Base-by-base conservation (phyloP, 2,113 vertebrate species). In the Genyomyrus donnyi region DNA sequence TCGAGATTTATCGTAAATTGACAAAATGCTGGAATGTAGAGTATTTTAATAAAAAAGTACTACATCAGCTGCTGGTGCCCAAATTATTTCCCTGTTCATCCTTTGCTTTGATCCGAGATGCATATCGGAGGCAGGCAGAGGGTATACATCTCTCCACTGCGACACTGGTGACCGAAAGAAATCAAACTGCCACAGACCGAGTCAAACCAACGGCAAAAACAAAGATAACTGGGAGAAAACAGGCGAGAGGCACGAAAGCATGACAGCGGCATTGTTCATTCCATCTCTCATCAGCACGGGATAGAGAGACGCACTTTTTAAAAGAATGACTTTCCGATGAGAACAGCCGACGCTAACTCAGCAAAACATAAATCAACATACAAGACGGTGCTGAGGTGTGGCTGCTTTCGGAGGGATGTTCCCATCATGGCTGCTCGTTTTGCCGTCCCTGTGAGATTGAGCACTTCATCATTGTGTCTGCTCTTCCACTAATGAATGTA, bases 401-500 rank as follows among this genome's bases (percentile, higher is more conserved):
- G 84, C 93, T 87, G 91, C 90, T 93, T 92, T 80, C 91, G 35
- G 92, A 93, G 94, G 94, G 94, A 96, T 93, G 93, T 92, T 94
- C 91, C 92, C 91, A 94, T 94, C 94, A 91, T 89, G 93, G 92
- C 93, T 90, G 92, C 90, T 89, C 91, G 92, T 91, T 91, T 91
- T 93, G 58, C 93, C 89, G 92, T 94, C 93, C 92, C 53, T 89
- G 80, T 77, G 91, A 96, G 94, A 96, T 95, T 94, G 95, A 96
- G 95, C 93, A 86, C 95, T 96, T 94, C 90, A 95, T 96, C 95
- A 95, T 93, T 93, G 94, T 95, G 94, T 94, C 91, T 90, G 91
- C 89, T n/a, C 39, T 80, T 53, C 48, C 49, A 56, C 31, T 53
- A 89, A 89, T 84, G 77, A 84, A 89, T 66, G 56, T 85, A 88